Evolutionary conservation across 2,797 vertebrate genomes (phyloP).

Genomic region (Sebastes jordani): DNA sequence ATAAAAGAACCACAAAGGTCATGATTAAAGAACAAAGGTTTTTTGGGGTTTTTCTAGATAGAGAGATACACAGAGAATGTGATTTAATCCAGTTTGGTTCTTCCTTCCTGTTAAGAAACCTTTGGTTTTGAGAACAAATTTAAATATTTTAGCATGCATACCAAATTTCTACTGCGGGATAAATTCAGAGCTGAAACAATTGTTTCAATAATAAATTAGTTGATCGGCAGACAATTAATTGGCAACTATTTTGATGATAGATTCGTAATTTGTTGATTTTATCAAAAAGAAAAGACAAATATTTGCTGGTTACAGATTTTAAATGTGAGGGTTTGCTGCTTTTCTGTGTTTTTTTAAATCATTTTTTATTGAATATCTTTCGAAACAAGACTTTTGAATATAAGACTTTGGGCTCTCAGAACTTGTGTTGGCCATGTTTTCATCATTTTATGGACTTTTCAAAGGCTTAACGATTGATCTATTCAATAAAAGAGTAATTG

Average conservation of each 20-base stretch:
- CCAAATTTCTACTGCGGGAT: neutral
- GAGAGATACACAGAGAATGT: neutral
- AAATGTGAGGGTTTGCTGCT: no score
- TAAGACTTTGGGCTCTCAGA: no score
- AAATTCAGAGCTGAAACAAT: neutral
- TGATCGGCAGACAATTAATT: neutral
- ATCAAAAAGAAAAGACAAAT: neutral
- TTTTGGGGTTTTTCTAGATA: neutral
- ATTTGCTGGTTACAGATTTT: neutral
- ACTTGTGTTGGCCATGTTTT: neutral
- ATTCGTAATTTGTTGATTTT: neutral
- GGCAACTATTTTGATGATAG: no score
- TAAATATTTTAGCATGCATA: neutral
- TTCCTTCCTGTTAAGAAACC: neutral
- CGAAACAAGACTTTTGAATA: no score
- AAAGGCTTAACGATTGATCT: neutral
- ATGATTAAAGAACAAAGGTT: conserved; percentile 7
- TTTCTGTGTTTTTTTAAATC: no score
- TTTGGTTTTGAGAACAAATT: neutral
- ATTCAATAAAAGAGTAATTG: neutral
- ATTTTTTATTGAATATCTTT: no score
- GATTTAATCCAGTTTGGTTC: neutral
- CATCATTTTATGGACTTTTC: neutral
- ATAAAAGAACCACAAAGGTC: conserved; percentile 5
- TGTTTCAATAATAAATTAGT: neutral